Evolutionary conservation across 2,888 invertebrate genomes (phyloP).

Genomic region (Tipula vernalis): DNA sequence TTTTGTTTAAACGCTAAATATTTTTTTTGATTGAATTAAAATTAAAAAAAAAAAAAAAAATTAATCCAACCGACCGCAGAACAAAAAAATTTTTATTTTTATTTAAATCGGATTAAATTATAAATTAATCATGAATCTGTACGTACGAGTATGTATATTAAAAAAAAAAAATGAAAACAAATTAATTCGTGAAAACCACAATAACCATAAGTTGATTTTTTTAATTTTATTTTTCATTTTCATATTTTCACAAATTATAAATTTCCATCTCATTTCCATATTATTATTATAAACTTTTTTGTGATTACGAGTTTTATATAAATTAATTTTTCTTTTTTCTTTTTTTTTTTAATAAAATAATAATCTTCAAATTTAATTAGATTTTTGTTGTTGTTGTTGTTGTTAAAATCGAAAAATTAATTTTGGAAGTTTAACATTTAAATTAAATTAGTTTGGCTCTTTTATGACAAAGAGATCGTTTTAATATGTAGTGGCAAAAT

Average conservation of each 20-base stretch:
- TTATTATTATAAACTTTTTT: too few species aligned
- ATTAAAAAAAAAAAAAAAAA: not conserved
- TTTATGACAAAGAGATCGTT: too few species aligned
- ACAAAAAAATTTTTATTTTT: not conserved
- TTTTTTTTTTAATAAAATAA: too few species aligned
- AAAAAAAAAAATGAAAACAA: not conserved
- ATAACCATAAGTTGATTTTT: not conserved
- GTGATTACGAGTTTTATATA: too few species aligned
- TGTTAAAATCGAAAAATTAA: too few species aligned
- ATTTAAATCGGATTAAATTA: not conserved
- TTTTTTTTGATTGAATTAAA: not conserved
- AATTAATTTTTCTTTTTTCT: too few species aligned
- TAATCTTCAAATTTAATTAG: too few species aligned
- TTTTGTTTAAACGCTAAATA: not conserved
- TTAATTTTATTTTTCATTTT: not conserved
- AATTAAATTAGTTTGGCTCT: too few species aligned
- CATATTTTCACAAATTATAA: not conserved
- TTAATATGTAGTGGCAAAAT: too few species aligned
- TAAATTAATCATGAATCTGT: not conserved
- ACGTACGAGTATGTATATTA: not conserved
- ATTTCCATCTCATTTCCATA: not conserved
- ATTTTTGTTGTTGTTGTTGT: too few species aligned
- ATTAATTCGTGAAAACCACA: not conserved
- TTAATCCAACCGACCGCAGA: not conserved
- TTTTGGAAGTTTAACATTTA: too few species aligned